Evolutionary conservation across 2,888 invertebrate genomes (phyloP), one percentile per base, ranked within the genome.

Genomic region (Belgica antarctica): DNA sequence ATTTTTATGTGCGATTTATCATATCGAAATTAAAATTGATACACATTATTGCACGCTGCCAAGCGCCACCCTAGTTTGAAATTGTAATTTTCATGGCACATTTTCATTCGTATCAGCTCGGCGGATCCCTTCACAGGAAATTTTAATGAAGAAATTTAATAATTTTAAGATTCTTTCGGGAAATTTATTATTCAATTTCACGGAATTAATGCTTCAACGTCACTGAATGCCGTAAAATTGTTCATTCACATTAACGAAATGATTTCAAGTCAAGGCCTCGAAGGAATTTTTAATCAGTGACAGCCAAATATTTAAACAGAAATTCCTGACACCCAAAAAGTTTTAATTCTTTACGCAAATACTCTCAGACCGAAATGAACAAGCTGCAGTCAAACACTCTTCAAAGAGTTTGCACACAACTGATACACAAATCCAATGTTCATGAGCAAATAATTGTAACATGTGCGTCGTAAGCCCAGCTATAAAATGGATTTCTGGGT

Each of bases 361-460:
- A 41, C 41, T 41, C 41, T 41, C 41, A 52, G 4, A 4, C 17
- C 19, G 52, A 15, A 52, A 31, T 12, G 22, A 22, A 24, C 12
- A 34, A 17, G 24, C 27, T 46, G 46, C 12, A 47, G 41, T 34
- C 4, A 15, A 41, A 41, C 28, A 41, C 22, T n/a, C 10, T 61
- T 61, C 12, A 61, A 27, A 31, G 7, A 27, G 25, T 61, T 63
- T 63, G 63, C 63, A 63, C 41, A 62, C n/a, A 27, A 17, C n/a
- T 34, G 62, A 62, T 34, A 5, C 59, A 62, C 22, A 62, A 62
- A 62, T 62, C 62, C 8, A n/a, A 12, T 25, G 65, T 46, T 63
- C 65, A 47, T 36, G 47, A 47, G 65, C 47, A 65, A 65, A 68
- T 68, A 68, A 68, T 68, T 68, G 68, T 68, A 68, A 68, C 68